phyloP scores from a whole-genome alignment of 2,113 vertebrate species.

The Turdus rufiventris region DNA sequence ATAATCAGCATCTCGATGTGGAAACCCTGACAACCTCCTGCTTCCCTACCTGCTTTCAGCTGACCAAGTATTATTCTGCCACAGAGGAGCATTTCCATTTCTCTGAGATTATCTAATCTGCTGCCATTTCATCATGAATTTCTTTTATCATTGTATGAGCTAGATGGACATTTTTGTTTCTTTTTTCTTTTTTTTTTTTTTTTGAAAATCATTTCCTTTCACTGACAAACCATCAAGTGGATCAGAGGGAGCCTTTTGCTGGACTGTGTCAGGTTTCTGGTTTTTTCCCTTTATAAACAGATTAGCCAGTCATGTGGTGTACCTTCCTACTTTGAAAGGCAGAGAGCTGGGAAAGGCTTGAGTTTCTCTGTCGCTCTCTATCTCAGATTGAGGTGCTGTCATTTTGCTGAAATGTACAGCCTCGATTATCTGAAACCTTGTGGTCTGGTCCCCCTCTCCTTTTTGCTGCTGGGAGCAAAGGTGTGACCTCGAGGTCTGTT shows the following conservation, averaged over 20 bases:
- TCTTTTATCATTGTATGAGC: slow-evolving; percentile 54
- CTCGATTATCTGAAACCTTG: slow-evolving; percentile 16
- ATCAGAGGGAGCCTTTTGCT: slow-evolving; percentile 58
- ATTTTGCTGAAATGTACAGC: background rate
- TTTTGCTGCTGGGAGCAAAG: background rate
- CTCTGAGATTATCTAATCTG: slow-evolving; percentile 70
- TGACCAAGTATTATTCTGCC: slow-evolving; percentile 47
- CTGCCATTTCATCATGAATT: slow-evolving; percentile 66
- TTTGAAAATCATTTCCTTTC: slow-evolving; percentile 63
- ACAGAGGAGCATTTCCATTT: slow-evolving; percentile 70
- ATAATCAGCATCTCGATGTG: background rate
- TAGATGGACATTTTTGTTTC: slow-evolving; percentile 34
- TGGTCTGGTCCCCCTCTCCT: background rate
- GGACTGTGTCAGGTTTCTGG: slow-evolving; percentile 58
- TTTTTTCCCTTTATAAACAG: slow-evolving; percentile 56
- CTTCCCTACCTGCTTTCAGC: slow-evolving; percentile 16
- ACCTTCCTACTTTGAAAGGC: slow-evolving; percentile 46
- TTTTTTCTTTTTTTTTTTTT: slow-evolving; percentile 12
- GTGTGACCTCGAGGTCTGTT: background rate
- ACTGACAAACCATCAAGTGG: slow-evolving; percentile 49
- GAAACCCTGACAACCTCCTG: slow-evolving; percentile 22
- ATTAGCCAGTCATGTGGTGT: slow-evolving; percentile 47
- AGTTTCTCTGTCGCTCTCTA: slow-evolving; percentile 30
- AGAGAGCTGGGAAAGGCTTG: slow-evolving; percentile 43
- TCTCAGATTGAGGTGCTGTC: slow-evolving; percentile 25